A percentile compares a stretch with the other conserved stretches of the same genome.
phyloP scores from a whole-genome alignment of 2,797 vertebrate genomes.

The Ctenosaura bakeri region DNA sequence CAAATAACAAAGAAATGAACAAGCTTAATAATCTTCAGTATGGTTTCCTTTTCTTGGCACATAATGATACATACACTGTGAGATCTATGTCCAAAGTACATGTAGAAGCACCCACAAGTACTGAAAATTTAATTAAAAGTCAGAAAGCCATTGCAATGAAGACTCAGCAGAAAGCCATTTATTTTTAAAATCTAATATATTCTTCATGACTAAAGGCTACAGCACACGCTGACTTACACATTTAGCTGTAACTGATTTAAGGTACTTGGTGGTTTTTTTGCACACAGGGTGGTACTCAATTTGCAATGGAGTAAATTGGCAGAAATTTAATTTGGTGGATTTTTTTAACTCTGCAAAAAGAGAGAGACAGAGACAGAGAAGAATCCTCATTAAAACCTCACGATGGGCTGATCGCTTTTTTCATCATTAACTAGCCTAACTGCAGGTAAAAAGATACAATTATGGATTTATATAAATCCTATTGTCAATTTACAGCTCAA shows the following conservation, averaged over 20 bases:
- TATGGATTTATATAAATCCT: conserved; percentile 95
- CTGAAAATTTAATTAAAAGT: conserved; percentile 96
- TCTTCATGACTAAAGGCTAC: conserved; percentile 90
- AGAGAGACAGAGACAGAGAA: conserved; percentile 14
- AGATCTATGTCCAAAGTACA: conserved; percentile 82
- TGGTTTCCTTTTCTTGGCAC: conserved; percentile 76
- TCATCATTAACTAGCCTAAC: conserved; percentile 94
- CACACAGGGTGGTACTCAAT: conserved; percentile 92
- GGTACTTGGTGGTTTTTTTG: conserved; percentile 87
- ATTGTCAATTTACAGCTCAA: conserved; percentile 98
- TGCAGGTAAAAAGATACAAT: conserved; percentile 96
- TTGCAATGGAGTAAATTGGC: conserved; percentile 95
- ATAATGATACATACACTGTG: conserved; percentile 80
- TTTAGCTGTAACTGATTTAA: conserved; percentile 93
- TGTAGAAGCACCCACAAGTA: conserved; percentile 83
- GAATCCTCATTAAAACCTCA: conserved; percentile 97
- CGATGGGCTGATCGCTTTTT: conserved; percentile 88
- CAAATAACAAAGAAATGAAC: conserved; percentile 84
- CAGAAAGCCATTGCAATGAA: conserved; percentile 89
- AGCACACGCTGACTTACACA: conserved; percentile 92
- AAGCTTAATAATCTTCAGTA: conserved; percentile 83
- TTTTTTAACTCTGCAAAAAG: conserved; percentile 95
- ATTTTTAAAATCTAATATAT: conserved; percentile 97
- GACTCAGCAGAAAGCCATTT: conserved; percentile 91
- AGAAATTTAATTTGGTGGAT: conserved; percentile 97